Evolutionary conservation across 2,797 vertebrate species (phyloP).

Genomic region (Cossypha niveicapilla): DNA sequence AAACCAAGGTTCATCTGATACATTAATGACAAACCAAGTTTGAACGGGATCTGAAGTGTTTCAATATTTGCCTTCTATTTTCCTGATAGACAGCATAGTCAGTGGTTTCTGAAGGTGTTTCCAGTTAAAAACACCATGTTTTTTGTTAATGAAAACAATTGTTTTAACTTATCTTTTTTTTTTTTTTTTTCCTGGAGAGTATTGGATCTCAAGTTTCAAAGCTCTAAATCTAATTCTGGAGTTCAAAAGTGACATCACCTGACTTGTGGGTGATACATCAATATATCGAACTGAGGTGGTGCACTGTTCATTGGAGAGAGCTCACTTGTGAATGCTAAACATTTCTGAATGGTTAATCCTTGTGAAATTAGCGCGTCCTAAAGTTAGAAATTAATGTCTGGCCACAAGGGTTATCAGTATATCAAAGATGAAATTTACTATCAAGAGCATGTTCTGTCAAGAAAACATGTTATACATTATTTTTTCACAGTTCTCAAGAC

Average conservation of each 20-base stretch:
- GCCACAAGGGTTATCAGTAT: not conserved
- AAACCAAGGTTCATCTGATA: not conserved
- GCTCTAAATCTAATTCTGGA: not conserved
- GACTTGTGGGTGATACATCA: not conserved
- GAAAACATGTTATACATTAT: not conserved
- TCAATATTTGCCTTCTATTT: constrained; percentile 6
- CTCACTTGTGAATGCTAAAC: not conserved
- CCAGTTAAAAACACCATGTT: not conserved
- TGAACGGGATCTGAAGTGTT: not conserved
- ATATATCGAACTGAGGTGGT: fast-evolving
- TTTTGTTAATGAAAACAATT: not conserved
- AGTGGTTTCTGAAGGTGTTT: not conserved
- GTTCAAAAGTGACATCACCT: not conserved
- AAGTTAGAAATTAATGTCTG: not conserved
- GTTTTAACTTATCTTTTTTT: not conserved
- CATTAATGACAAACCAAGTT: not conserved
- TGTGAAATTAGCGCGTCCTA: not conserved
- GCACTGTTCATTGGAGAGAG: not conserved
- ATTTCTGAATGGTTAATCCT: not conserved
- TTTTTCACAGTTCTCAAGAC: not conserved
- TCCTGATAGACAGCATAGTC: not conserved
- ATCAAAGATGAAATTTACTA: not conserved
- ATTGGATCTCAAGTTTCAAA: not conserved
- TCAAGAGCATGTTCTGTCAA: not conserved
- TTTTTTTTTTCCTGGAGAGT: not conserved